Base-by-base conservation (phyloP, 2,797 vertebrate species). In the Anisognathus igniventris region DNA sequence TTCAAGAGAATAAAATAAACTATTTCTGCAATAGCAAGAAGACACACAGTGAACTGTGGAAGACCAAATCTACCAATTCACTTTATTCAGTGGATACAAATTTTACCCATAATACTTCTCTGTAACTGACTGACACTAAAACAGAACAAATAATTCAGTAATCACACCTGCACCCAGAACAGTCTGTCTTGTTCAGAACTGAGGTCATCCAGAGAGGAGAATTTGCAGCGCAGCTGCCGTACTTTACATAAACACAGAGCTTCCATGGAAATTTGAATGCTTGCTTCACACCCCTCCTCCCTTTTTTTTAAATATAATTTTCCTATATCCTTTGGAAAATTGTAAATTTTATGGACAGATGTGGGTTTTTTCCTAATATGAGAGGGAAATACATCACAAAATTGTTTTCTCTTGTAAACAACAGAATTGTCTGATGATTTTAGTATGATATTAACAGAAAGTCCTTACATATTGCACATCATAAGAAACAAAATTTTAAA, bases 61-160 rank as follows among this genome's bases (percentile, higher is more conserved):
- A 94, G 94, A 93, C 95, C 91, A 94, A 94, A 94, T 74, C 94
- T 79, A 88, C 84, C 74, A 64, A 95, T 94, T 95, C 93, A 94
- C 62, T 95, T 92, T 5, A 94, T 83, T 94, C 90, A 91, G 66
- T 44, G 65, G 75, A 71, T 77, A 82, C 54, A 72, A 90, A 71
- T 95, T 93, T 94, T 73, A 86, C 89, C 74, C 94, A 93, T 94
- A 94, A 86, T 76, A 76, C 90, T 83, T 82, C 88, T 60, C 94
- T 92, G 92, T 77, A 82, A 91, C 80, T 83, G 89, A 91, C 84
- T 89, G 92, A 95, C 91, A 92, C 76, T 51, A 65, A 92, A 92
- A 96, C 95, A 97, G 93, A 96, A 96, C 92, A 96, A 95, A 95
- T 86, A 97, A 95, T 93, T 95, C 94, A 96, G 95, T 76, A 64